Base-by-base conservation (phyloP, 1,140 invertebrate genomes). In the Oncopodura yosiiana region DNA sequence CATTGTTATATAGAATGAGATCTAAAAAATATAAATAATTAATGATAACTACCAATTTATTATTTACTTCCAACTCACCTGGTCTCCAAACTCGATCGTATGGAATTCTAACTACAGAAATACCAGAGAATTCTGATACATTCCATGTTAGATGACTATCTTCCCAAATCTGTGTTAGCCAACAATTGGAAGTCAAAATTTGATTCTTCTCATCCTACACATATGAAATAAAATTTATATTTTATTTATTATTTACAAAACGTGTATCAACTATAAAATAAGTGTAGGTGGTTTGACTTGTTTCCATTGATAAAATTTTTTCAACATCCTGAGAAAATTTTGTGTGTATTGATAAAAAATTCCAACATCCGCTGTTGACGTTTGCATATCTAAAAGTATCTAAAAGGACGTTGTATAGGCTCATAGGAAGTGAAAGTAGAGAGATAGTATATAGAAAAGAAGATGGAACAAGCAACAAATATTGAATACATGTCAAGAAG, bases 61-160 rank as follows among this genome's bases (percentile, higher is more conserved):
- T 45, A 4, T 4, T 48, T 3, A 9, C 16, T 46, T 51, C 30
- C 34, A 30, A 14, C 37, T 50, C 5, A 26, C 19, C 87, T 11
- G 87, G 87, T 66, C 81, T 81, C 87, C 86, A 90, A 23, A 90
- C 81, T 39, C 83, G 73, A 62, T 80, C 77, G 64, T 80, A 85
- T 0, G 84, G 84, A 66, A 87, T 80, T 59, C 84, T 73, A n/a
- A 93, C 81, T 38, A 87, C 85, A 53, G 75, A 77, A 49, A 93
- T 86, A 6, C 85, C 86, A 9, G 81, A 83, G 66, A 83, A 91
- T 24, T 92, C 86, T n/a, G 83, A 82, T 1, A 78, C 73, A 69
- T 93, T 91, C 90, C 90, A 94, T 45, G 81, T 77, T 26, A 93
- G 71, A 70, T 91, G 87, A 67, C 86, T 81, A 69, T 93, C 89